Conservation (phyloP, 2,888 invertebrate species). For the Pocota personata region DNA sequence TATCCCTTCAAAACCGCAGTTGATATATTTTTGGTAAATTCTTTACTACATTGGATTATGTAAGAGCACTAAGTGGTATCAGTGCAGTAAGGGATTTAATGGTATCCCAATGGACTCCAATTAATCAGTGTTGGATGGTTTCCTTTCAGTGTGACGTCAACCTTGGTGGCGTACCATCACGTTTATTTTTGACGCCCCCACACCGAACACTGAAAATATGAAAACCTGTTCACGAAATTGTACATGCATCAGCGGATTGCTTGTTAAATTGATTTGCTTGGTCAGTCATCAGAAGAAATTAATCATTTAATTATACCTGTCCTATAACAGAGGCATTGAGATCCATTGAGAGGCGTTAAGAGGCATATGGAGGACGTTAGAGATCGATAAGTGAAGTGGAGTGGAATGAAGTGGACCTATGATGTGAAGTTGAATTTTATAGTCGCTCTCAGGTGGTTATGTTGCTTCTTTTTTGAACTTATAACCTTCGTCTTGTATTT, state of each 20-base stretch:
- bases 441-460: background rate
- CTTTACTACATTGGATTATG: background rate
- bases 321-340: background rate
- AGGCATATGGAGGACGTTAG: background rate
- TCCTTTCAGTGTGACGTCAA: slow-evolving; percentile 6
- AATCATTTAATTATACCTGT: slow-evolving; percentile 48
- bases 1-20: background rate
- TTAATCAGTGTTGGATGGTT: background rate
- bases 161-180: background rate
- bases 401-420: background rate
- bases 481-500: background rate
- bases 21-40: background rate
- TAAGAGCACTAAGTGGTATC: background rate
- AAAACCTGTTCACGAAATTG: slow-evolving; percentile 34
- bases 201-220: background rate
- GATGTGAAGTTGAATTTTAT: slow-evolving; percentile 17
- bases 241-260: slow-evolving; percentile 27
- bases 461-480: background rate
- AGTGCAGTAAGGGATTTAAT: background rate
- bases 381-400: background rate
- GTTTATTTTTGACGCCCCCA: background rate
- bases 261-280: slow-evolving; percentile 57
- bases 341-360: background rate
- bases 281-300: slow-evolving; percentile 46
- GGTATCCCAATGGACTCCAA: background rate